phyloP scores from a whole-genome alignment of 2,113 vertebrate genomes.

The Herpailurus yagouaroundi region DNA sequence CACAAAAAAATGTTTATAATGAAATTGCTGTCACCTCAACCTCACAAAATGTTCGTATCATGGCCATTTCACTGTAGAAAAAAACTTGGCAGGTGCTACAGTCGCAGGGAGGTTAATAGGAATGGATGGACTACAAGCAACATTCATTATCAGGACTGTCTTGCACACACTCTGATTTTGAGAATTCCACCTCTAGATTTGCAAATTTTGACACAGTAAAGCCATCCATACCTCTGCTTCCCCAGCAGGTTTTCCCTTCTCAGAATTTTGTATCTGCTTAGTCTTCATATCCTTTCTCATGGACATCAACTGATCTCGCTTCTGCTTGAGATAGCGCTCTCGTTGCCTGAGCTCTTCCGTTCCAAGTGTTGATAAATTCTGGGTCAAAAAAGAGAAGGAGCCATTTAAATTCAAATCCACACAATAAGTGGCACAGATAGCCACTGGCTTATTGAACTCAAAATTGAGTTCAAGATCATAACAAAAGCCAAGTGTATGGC shows the following conservation, averaged over 20 bases:
- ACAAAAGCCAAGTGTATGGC: background rate
- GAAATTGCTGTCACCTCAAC: background rate
- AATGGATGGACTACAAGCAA: background rate
- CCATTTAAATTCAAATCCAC: background rate
- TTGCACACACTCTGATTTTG: background rate
- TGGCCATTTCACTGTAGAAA: background rate
- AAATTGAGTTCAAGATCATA: background rate
- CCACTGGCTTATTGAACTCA: background rate
- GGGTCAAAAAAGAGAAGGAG: slow-evolving; percentile 17
- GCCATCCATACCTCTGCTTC: slow-evolving; percentile 82
- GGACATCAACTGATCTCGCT: slow-evolving; percentile 93
- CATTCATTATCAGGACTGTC: background rate
- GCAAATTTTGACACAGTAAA: background rate
- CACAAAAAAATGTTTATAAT: background rate
- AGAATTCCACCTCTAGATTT: background rate
- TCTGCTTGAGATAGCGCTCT: slow-evolving; percentile 94
- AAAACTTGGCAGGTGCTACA: background rate
- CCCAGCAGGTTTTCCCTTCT: slow-evolving; percentile 76
- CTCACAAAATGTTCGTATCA: background rate
- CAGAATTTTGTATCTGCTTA: slow-evolving; percentile 68
- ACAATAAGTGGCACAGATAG: background rate
- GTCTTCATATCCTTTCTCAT: slow-evolving; percentile 90
- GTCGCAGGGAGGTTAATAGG: background rate
- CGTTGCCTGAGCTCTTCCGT: slow-evolving; percentile 93
- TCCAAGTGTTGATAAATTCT: slow-evolving; percentile 91